A percentile compares a stretch with the other conserved stretches of the same genome.
These are phyloP conservation scores for Morelia viridis DNA, from an alignment of 2,797 vertebrate genomes.

Conservation along the genomic window DNA sequence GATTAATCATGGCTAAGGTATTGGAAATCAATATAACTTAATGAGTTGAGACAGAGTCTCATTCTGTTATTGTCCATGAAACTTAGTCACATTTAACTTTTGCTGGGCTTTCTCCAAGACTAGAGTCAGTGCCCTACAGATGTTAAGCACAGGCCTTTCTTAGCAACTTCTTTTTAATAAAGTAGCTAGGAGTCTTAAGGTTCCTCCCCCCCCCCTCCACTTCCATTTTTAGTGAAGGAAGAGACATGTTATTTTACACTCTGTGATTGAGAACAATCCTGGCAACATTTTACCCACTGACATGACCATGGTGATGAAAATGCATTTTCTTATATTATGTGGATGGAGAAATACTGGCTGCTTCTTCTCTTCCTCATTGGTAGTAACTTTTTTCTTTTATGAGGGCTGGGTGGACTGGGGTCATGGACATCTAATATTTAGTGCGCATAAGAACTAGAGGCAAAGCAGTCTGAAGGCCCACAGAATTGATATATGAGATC, in stretches of 20 bases:
- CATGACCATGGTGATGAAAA: not conserved
- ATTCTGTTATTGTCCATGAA: conserved; percentile 25
- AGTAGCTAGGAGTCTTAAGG: not conserved
- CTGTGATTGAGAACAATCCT: not conserved
- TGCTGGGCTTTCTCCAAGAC: conserved; percentile 14
- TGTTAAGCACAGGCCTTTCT: not conserved
- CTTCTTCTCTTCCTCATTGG: not conserved
- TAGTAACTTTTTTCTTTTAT: not conserved
- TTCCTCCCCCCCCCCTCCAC: no score
- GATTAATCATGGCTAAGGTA: conserved; percentile 14
- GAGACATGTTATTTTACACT: not conserved
- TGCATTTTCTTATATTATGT: not conserved
- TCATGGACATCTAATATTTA: not conserved
- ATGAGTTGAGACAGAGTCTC: conserved; percentile 33
- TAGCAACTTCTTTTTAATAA: not conserved
- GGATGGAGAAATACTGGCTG: not conserved
- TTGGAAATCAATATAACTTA: conserved; percentile 30
- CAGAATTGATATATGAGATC: not conserved
- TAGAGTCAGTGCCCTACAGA: not conserved
- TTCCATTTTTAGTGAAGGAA: not conserved
- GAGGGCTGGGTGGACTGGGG: no score
- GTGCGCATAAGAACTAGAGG: not conserved
- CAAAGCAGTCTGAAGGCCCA: not conserved
- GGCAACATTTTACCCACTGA: not conserved
- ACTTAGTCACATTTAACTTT: conserved; percentile 36